Percentiles rank a stretch among this genome's conserved stretches.
Conservation (phyloP, 2,797 vertebrate species). For the Pseudochromis fuscus region DNA sequence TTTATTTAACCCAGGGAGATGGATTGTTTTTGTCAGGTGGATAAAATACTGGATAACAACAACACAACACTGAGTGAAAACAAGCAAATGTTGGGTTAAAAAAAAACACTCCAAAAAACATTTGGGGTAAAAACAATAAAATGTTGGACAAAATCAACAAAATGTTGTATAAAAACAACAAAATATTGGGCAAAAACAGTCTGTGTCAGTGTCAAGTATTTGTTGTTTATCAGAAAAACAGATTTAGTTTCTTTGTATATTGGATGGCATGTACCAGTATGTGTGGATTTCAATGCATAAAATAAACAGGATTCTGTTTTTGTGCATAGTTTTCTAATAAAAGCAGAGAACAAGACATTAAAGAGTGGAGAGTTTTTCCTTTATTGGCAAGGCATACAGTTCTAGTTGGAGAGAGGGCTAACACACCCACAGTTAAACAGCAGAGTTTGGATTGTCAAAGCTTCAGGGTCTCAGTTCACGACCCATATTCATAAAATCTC, state of each 20-base stretch:
- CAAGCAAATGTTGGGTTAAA: too few species aligned
- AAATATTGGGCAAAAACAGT: too few species aligned
- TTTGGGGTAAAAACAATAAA: too few species aligned
- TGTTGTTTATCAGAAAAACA: background rate
- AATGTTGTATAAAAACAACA: too few species aligned
- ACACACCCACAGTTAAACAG: constrained; percentile 78
- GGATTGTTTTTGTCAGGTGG: too few species aligned
- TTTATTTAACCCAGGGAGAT: too few species aligned
- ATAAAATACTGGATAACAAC: too few species aligned
- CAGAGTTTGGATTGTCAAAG: constrained; percentile 83
- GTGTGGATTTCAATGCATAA: background rate
- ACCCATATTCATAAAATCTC: constrained; percentile 55
- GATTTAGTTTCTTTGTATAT: background rate
- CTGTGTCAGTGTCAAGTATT: background rate
- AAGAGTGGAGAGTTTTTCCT: constrained; percentile 72
- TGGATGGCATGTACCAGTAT: background rate
- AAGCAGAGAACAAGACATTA: constrained; percentile 49
- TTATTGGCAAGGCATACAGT: constrained; percentile 84
- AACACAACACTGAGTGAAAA: too few species aligned
- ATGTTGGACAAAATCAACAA: too few species aligned
- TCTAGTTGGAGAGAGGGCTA: constrained; percentile 75
- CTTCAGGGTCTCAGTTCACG: constrained; percentile 67
- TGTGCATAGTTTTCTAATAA: background rate
- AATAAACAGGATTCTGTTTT: background rate
- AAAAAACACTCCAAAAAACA: too few species aligned